Percentiles rank a stretch among this genome's conserved stretches.
Evolutionary conservation across 2,797 vertebrate genomes (phyloP).

Genomic region (Taeniopygia guttata): DNA sequence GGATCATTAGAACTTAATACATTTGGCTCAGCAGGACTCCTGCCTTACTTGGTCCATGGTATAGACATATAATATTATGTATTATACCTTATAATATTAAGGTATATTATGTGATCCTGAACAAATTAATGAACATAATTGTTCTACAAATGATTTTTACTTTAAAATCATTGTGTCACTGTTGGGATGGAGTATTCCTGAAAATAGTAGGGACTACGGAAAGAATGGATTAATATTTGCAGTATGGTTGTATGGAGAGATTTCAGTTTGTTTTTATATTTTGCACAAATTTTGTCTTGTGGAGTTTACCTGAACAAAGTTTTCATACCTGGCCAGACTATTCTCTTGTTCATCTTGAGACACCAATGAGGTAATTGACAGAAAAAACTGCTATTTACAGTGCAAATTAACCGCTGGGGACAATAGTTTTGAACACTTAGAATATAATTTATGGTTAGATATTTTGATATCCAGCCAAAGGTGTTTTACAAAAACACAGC

Average conservation of each 20-base stretch:
- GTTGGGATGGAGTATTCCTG: background rate
- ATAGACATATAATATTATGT: background rate
- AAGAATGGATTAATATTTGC: background rate
- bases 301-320: background rate
- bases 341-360: background rate
- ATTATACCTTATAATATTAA: too few relatives aligned
- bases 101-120: background rate
- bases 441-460: background rate
- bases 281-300: background rate
- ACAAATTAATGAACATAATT: background rate
- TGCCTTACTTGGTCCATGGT: background rate
- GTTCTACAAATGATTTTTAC: background rate
- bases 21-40: background rate
- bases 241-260: background rate
- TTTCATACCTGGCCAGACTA: background rate
- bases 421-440: background rate
- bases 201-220: background rate
- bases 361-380: background rate
- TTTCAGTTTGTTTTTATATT: background rate
- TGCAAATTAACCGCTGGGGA: background rate
- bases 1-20: background rate
- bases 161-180: background rate
- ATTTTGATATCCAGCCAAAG: background rate
- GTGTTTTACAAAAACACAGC: background rate
- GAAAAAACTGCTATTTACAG: background rate